Percentiles rank a stretch among this genome's conserved stretches.
Conservation (phyloP, 2,113 vertebrate genomes). For the Melozone crissalis region DNA sequence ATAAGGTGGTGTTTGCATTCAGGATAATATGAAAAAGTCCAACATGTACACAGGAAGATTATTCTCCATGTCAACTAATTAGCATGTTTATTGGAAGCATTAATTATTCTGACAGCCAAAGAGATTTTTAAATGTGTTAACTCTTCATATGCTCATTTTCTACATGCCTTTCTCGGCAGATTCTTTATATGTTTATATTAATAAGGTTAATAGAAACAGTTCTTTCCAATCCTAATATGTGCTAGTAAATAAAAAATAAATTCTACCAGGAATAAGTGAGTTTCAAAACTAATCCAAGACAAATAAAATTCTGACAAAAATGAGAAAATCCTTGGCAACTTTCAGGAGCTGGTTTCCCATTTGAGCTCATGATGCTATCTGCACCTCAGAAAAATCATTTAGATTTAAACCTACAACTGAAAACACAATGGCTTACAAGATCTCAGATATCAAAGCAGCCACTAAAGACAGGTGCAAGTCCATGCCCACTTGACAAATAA, state of each 20-base stretch:
- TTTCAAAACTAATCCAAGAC: not conserved
- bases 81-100: constrained; percentile 79
- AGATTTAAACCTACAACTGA: not conserved
- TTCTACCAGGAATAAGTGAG: not conserved
- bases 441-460: not conserved
- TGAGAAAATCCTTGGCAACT: not conserved
- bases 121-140: constrained; percentile 66
- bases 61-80: constrained; percentile 80
- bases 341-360: not conserved
- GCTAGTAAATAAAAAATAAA: not conserved
- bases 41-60: constrained; percentile 60
- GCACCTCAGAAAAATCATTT: not conserved
- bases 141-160: constrained; percentile 42
- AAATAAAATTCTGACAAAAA: not conserved
- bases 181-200: not conserved
- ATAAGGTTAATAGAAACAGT: not conserved
- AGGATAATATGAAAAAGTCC: constrained; percentile 74
- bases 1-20: constrained; percentile 76
- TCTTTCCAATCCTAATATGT: not conserved
- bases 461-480: rapidly evolving
- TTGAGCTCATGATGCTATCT: not conserved
- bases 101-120: constrained; percentile 75
- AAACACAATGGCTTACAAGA: not conserved
- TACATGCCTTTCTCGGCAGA: not conserved
- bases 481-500: not conserved